Base-by-base conservation (phyloP, 2,888 invertebrate species). In the Tupiocoris notatus region DNA sequence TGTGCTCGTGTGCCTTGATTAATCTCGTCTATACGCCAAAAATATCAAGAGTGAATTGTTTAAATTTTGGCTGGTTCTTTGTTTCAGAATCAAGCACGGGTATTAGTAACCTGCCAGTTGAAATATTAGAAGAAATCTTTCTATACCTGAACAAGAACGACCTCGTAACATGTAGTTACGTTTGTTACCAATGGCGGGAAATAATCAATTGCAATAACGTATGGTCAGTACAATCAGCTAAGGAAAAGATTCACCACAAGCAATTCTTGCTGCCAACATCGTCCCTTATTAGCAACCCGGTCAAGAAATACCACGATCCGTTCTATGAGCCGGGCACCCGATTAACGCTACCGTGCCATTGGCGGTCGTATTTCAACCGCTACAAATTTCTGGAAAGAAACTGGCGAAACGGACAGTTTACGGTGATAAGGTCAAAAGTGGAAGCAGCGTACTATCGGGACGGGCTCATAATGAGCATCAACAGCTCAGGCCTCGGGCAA, bases 81-180 rank as follows among this genome's bases (percentile, higher is more conserved):
- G 3, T 39, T 39, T 12, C 39, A 39, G 39, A 39, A 39, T 39
- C 39, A 7, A 62, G 62, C 18, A 65, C 66, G 75, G 78, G 77
- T 66, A 73, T 73, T 21, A 73, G 63, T 22, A 22, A 61, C 22
- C 65, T 79, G 18, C 79, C 79, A 18, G 25, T 77, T 12, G 79
- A 79, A 70, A 62, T 79, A n/a, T 54, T 78, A 16, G 78, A 78
- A 56, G 68, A 77, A 57, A 78, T 79, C 24, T 79, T 79, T 65
- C 56, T 68, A 3, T 75, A 77, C 24, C 70, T 79, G 21, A 56
- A 66, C 9, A 62, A 61, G 1, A 71, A 73, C 58, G 79, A 79
- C 64, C 64, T 79, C 23, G 61, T 63, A 18, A 75, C 58, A 12
- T 79, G 79, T 64, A 65, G 68, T 20, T 58, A 67, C 6, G 79